Conservation (phyloP, 2,113 vertebrate genomes). For the Stictonetta naevosa region DNA sequence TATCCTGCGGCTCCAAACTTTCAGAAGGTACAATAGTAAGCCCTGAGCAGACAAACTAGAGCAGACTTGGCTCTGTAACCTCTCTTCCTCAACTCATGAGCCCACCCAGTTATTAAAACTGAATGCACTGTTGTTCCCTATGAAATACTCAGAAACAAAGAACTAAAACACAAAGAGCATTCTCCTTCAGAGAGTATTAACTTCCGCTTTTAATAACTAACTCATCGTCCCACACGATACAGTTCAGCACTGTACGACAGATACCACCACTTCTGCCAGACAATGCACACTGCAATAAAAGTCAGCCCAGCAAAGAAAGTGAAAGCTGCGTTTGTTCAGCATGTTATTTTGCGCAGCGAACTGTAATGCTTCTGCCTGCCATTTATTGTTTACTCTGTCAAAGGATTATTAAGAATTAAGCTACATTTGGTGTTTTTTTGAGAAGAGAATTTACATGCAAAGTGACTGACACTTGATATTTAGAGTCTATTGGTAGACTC, state of each 20-base stretch:
- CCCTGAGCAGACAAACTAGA: neutral
- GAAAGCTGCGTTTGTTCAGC: slow-evolving; percentile 70
- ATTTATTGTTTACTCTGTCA: slow-evolving; percentile 61
- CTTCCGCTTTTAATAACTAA: slow-evolving; percentile 40
- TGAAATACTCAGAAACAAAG: slow-evolving; percentile 32
- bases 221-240: neutral
- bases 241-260: slow-evolving; percentile 31
- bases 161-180: slow-evolving; percentile 25
- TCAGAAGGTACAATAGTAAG: neutral
- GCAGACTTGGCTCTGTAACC: neutral
- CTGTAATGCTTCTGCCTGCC: slow-evolving; percentile 56
- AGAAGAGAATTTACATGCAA: slow-evolving; percentile 32
- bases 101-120: slow-evolving; percentile 54
- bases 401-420: slow-evolving; percentile 67
- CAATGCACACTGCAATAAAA: slow-evolving; percentile 64
- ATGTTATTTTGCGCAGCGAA: slow-evolving; percentile 60
- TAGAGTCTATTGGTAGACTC: slow-evolving; percentile 52
- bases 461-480: slow-evolving; percentile 66
- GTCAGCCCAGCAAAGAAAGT: slow-evolving; percentile 63
- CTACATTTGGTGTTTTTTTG: slow-evolving; percentile 42
- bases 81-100: neutral
- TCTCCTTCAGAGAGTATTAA: neutral
- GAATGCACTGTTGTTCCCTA: slow-evolving; percentile 24
- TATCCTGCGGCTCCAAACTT: slow-evolving; percentile 57
- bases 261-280: slow-evolving; percentile 44